Base-by-base conservation (phyloP, 2,888 invertebrate species). In the Actias luna region DNA sequence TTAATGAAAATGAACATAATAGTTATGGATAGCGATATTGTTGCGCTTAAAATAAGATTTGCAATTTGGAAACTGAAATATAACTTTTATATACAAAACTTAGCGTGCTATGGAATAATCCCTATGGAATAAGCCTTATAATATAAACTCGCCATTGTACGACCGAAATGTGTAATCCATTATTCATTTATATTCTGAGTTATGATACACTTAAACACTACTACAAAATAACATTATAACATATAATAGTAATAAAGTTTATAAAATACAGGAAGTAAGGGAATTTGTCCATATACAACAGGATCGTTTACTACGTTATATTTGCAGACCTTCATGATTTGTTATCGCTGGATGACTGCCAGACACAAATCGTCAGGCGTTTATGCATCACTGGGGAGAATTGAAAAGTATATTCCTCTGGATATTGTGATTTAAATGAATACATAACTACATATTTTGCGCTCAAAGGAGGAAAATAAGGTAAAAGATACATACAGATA, bases 281-380 rank as follows among this genome's bases (percentile, higher is more conserved):
- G n/a, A 52, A 35, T n/a, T 36, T 25, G 22, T 52, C 33, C 22
- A 33, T 12, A 35, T 33, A 35, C 8, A n/a, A 46, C 31, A 33
- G 50, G n/a, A 46, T 35, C 52, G 22, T 14, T n/a, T 74, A 77
- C 77, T 78, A 78, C 78, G 76, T 76, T 72, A 71, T 75, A 76
- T 70, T 68, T 74, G 77, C 77, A 79, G 79, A 77, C 76, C 71
- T 72, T 71, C 75, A 69, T 71, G 72, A 66, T 73, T 72, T 66
- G 55, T 61, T 61, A 39, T 63, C 61, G 64, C 80, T 91, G 91
- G 91, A 85, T 35, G 62, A 46, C 61, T 83, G 91, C 91, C 91
- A 91, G 82, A 70, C 72, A 73, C 82, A 90, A 88, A 89, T 88
- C 84, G 84, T 77, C 82, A 82, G 80, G 78, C 78, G 80, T 79